Evolutionary conservation across 2,797 vertebrate genomes (phyloP), one percentile per base, ranked within the genome.

Genomic region (Lepus townsendii): DNA sequence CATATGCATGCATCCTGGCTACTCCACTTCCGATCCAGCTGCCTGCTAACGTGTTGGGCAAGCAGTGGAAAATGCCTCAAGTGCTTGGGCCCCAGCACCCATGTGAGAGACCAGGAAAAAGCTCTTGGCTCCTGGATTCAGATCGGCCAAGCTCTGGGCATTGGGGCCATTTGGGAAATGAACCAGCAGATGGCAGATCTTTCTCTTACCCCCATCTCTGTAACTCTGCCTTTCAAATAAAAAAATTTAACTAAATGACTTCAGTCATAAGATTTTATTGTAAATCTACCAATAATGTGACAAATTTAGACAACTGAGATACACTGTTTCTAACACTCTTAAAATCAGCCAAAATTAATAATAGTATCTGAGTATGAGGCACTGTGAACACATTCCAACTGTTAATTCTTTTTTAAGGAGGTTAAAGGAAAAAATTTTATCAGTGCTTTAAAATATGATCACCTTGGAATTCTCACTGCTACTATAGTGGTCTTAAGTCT

Each of bases 331-430:
- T 26, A 94, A 72, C 26, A 73, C 26, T 50, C 32, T 87, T 82
- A 78, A 90, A 75, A 52, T 79, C 7, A 78, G 60, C 66, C 52
- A 77, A 71, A 90, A 77, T 83, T 72, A 94, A 24, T 75, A 57
- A 73, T 47, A 47, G 42, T 47, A 47, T 47, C 42, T 47, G 26
- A 83, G 32, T 47, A 71, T 2, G 8, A 90, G 66, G 84, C 35
- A 38, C 19, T 66, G 3, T 47, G 77, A 85, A 65, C 79, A 77
- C 9, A 57, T 57, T 83, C 86, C 78, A 71, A 62, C 13, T 94
- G 24, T 79, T 62, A 47, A 71, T 19, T 85, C 32, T 82, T 71
- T 91, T 66, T 60, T 78, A 35, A 63, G 35, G 26, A 75, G n/a
- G 32, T 12, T 26, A 69, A 65, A 12, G 35, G 57, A 13, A 11